phyloP scores from a whole-genome alignment of 2,113 vertebrate genomes.

The Galeopterus variegatus region DNA sequence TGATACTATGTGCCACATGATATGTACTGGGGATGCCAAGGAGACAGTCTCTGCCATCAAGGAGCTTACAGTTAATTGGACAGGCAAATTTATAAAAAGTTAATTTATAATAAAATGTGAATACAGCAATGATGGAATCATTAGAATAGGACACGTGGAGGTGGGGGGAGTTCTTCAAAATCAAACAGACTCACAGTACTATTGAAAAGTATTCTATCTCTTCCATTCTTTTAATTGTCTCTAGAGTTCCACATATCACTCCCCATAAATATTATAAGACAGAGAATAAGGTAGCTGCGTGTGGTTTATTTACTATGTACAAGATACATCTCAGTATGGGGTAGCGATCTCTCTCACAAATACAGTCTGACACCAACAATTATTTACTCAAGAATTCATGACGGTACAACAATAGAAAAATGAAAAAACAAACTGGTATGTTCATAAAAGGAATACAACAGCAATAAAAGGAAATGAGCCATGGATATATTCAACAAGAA shows the following conservation, averaged over 20 bases:
- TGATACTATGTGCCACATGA: neutral
- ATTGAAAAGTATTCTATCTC: neutral
- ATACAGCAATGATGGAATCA: neutral
- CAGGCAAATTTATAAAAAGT: neutral
- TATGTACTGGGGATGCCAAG: neutral
- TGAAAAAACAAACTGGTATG: neutral
- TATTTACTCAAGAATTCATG: neutral
- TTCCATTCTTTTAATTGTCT: neutral
- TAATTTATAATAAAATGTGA: neutral
- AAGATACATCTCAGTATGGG: neutral
- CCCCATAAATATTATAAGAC: neutral
- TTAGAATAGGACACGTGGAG: neutral
- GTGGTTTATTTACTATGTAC: neutral
- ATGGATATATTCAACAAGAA: neutral
- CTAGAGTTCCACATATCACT: neutral
- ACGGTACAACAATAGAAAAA: neutral
- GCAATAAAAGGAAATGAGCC: neutral
- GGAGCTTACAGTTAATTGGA: neutral
- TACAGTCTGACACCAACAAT: neutral
- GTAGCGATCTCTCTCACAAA: neutral
- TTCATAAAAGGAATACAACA: neutral
- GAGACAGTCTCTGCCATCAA: neutral
- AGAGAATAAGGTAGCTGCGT: neutral
- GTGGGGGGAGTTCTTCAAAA: neutral
- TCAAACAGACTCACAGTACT: neutral